Evolutionary conservation across 1,140 invertebrate genomes (phyloP), one percentile per base, ranked within the genome.

Genomic region (Orius laevigatus): DNA sequence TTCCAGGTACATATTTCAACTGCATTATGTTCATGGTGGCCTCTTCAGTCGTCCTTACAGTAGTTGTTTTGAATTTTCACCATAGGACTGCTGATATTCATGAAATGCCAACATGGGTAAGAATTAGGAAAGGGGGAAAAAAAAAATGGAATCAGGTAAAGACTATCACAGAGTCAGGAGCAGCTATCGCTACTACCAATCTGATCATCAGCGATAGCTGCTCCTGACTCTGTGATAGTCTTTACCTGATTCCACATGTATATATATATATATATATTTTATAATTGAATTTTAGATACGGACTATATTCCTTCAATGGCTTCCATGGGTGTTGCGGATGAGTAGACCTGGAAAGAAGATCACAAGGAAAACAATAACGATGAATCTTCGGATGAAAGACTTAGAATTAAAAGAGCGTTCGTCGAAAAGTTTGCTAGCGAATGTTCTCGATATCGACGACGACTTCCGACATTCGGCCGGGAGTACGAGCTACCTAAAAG

Each of bases 11-110:
- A 56, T 98, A 98, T 73, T 98, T 98, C 78, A 95, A 95, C 67
- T 97, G 91, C 73, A 97, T 98, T 67, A 98, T 98, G 95, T 91
- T 98, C 68, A 96, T 98, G 91, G 93, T 97, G 66, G 92, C 93
- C 35, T 91, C 93, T 52, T 97, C 92, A 53, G 93, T 99, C 59
- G 87, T 98, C 52, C 79, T 94, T 58, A 98, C 95, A 16, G 91
- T 98, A 49, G 78, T 98, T 57, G 92, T 98, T 52, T 77, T 98
- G 53, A 98, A 98, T 70, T 97, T 94, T 68, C 95, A 98, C 72
- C 92, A 98, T 69, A 76, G 93, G 59, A 91, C 84, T 56, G 85
- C 92, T 33, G 91, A 96, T 62, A 95, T 89, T 62, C 91, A 98
- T 66, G 81, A 85, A 62, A 96, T 98, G 91, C 87, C 90, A 53